These are phyloP conservation scores for Agrotis segetum DNA, from an alignment of 2,888 invertebrate species.

Conservation along the genomic window DNA sequence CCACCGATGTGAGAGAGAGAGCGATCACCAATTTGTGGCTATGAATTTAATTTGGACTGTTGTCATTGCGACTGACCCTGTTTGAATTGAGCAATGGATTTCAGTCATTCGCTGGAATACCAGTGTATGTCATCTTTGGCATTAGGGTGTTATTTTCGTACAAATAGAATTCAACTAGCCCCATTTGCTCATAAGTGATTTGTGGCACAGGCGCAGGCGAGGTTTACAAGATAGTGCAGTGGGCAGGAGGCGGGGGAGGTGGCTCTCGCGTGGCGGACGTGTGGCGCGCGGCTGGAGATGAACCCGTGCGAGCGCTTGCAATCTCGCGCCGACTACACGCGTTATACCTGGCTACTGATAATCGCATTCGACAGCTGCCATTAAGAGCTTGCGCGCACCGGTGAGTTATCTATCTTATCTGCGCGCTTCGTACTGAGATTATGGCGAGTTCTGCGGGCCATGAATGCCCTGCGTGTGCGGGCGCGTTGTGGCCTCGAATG, in stretches of 20 bases:
- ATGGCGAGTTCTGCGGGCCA: constrained; percentile 16
- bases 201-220: constrained; percentile 88
- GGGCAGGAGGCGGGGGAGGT: constrained; percentile 90
- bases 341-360: constrained; percentile 92
- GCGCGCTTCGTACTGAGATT: constrained; percentile 1
- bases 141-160: constrained; percentile 22
- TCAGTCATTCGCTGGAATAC: too few relatives aligned
- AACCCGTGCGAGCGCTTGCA: constrained; percentile 91
- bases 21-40: too few relatives aligned
- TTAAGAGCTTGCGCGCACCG: constrained; percentile 87
- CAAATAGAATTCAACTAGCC: not conserved
- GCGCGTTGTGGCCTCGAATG: constrained; percentile 6
- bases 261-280: constrained; percentile 91
- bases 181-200: constrained; percentile 3
- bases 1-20: too few relatives aligned
- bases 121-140: not conserved
- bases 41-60: too few relatives aligned
- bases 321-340: constrained; percentile 90
- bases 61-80: too few relatives aligned
- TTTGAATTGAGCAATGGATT: too few relatives aligned
- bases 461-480: constrained; percentile 30
- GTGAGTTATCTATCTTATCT: constrained; percentile 63
- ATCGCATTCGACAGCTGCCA: constrained; percentile 89
- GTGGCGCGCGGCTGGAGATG: constrained; percentile 90
- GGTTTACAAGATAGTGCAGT: constrained; percentile 92